These are phyloP conservation scores for Glossosoma conforme DNA, from an alignment of 1,140 invertebrate genomes.

Conservation along the genomic window DNA sequence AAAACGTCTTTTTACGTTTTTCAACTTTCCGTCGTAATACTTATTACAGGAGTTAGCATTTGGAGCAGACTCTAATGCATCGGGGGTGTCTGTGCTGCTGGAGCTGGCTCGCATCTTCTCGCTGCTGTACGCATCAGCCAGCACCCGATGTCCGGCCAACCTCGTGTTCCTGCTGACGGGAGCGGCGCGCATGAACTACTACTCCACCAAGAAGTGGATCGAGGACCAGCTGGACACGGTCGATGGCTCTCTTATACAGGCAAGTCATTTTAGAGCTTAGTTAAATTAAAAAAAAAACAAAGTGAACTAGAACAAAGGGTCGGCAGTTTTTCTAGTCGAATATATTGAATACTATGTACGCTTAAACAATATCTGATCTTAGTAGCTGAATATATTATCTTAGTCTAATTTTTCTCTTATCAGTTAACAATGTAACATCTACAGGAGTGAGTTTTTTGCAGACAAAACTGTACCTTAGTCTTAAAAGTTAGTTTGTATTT, in stretches of 20 bases:
- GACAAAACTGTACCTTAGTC: no score
- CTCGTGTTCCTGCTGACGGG: constrained; percentile 88
- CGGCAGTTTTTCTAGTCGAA: no score
- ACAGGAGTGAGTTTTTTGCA: no score
- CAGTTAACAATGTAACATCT: no score
- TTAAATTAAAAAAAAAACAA: constrained; percentile 7
- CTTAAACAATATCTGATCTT: no score
- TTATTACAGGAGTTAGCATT: constrained; percentile 67
- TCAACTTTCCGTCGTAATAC: not conserved
- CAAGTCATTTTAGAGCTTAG: constrained; percentile 38
- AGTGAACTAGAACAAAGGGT: no score
- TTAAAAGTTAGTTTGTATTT: no score
- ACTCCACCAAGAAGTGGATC: constrained; percentile 93
- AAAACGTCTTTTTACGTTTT: not conserved
- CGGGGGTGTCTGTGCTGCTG: constrained; percentile 83
- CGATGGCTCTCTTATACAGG: constrained; percentile 68
- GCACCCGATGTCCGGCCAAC: constrained; percentile 80
- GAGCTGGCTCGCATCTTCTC: constrained; percentile 89
- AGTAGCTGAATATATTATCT: no score
- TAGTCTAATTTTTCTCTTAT: no score
- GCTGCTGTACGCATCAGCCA: constrained; percentile 76
- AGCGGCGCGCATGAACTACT: constrained; percentile 92
- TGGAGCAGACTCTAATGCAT: constrained; percentile 91
- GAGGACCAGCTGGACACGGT: constrained; percentile 84
- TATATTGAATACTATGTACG: no score